phyloP scores from a whole-genome alignment of 2,797 vertebrate genomes.

The Muraenolepis orangiensis region DNA sequence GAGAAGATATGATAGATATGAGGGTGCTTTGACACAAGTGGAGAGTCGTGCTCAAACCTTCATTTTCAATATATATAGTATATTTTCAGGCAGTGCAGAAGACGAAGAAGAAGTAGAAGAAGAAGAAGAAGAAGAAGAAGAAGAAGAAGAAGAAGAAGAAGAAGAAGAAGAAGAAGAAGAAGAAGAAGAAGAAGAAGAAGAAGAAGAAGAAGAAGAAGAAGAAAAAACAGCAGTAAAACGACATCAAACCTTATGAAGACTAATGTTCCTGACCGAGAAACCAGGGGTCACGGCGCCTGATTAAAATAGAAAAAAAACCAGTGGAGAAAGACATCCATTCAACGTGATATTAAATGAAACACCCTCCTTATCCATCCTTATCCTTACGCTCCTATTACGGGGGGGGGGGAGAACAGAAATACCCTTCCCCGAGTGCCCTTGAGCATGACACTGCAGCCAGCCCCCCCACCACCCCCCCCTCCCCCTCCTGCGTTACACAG shows the following conservation, averaged over 20 bases:
- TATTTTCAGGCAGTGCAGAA: not conserved
- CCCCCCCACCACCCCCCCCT: too few species aligned
- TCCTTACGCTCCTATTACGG: too few species aligned
- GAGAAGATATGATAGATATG: not conserved
- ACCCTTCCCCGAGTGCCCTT: slow-evolving; percentile 34
- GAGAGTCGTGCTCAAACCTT: not conserved
- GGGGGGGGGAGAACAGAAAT: not conserved
- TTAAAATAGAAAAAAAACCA: too few species aligned
- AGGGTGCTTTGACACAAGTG: not conserved
- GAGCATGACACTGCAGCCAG: slow-evolving; percentile 32
- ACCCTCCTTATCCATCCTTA: too few species aligned
- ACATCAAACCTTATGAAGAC: not conserved
- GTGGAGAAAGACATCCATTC: too few species aligned
- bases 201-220: not conserved
- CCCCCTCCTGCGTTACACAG: slow-evolving; percentile 29
- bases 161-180: not conserved
- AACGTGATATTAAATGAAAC: not conserved
- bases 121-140: not conserved
- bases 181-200: not conserved
- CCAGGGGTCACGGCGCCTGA: too few species aligned
- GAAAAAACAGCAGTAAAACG: not conserved
- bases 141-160: not conserved
- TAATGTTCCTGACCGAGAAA: too few species aligned
- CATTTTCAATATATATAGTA: not conserved
- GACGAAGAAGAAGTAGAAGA: not conserved